Evolutionary conservation across 2,888 invertebrate species (phyloP).

Genomic region (Chelonus formosanus): DNA sequence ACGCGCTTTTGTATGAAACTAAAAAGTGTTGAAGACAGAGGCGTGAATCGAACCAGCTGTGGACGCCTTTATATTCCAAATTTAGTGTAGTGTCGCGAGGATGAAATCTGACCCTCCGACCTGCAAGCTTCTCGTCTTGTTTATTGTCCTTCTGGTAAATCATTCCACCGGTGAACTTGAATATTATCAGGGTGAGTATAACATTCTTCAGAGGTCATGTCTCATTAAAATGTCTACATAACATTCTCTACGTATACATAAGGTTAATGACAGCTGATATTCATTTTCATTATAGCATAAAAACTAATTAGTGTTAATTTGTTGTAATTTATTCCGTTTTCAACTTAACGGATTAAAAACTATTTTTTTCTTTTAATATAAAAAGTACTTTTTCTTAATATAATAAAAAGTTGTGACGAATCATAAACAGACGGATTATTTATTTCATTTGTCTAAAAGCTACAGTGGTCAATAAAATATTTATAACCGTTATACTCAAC

Average conservation of each 20-base stretch:
- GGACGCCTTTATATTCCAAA: conserved; percentile 32
- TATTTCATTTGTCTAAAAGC: too few species aligned
- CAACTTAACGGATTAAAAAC: too few species aligned
- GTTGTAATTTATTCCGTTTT: too few species aligned
- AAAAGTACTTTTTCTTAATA: too few species aligned
- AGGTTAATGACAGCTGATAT: too few species aligned
- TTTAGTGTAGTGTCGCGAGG: conserved; percentile 43
- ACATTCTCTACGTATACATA: background rate
- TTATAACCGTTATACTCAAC: too few species aligned
- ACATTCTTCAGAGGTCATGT: background rate
- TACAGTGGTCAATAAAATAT: too few species aligned
- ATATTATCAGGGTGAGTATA: conserved; percentile 56
- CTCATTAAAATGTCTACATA: background rate
- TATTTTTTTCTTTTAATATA: too few species aligned
- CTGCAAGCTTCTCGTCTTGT: conserved; percentile 47
- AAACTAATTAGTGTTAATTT: too few species aligned
- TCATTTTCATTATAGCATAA: too few species aligned
- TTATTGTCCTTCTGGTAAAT: conserved; percentile 47
- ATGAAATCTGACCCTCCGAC: conserved; percentile 49
- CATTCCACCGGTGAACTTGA: conserved; percentile 54
- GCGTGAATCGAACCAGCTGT: conserved; percentile 44
- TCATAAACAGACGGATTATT: too few species aligned
- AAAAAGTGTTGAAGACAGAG: conserved; percentile 38
- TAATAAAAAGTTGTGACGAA: too few species aligned
- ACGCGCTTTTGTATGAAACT: conserved; percentile 56